Base-by-base conservation (phyloP, 2,797 vertebrate species). In the Gastrophryne carolinensis region DNA sequence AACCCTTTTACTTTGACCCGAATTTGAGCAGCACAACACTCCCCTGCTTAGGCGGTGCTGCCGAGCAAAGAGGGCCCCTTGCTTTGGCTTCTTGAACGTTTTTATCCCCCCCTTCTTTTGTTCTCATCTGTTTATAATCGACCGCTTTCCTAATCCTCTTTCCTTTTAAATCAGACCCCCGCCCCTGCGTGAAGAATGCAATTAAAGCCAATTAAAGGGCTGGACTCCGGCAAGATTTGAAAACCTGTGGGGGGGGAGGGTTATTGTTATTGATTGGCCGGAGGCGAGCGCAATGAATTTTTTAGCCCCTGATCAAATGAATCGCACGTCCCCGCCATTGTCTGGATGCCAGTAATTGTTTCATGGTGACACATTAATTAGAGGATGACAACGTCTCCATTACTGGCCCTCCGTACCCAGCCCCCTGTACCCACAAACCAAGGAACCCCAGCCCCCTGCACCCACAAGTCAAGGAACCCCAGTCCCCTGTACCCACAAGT, bases 211-310 rank as follows among this genome's bases (percentile, higher is more conserved):
- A 49, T 58, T 39, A 41, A 75, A 58, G 10, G 37, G 60, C 72
- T 73, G 61, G 65, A 73, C 49, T 64, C 21, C 0, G 29, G 47
- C 26, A 19, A 56, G 65, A 47, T 65, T 24, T 27, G 24, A 11
- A 44, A 53, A 37, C 44, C 19, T 69, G 53, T 7, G 30, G 21
- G 64, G 62, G 34, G 58, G 44, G 13, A 35, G 7, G 56, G 56
- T 75, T 62, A 75, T 75, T 75, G 65, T 50, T 69, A 75, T 75
- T 69, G 73, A 75, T 75, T 69, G 65, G 21, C 56, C 19, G 44
- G 32, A 68, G n/a, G 24, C 64, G 29, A 60, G 68, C 54, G 41
- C 19, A n/a, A 12, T 41, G 32, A 24, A 53, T 75, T 75, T 75
- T 67, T 56, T 32, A 54, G 41, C 3, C 41, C 44, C 65, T 75